These are phyloP conservation scores for Amia ocellicauda DNA, from an alignment of 2,113 vertebrate species.

Conservation along the genomic window DNA sequence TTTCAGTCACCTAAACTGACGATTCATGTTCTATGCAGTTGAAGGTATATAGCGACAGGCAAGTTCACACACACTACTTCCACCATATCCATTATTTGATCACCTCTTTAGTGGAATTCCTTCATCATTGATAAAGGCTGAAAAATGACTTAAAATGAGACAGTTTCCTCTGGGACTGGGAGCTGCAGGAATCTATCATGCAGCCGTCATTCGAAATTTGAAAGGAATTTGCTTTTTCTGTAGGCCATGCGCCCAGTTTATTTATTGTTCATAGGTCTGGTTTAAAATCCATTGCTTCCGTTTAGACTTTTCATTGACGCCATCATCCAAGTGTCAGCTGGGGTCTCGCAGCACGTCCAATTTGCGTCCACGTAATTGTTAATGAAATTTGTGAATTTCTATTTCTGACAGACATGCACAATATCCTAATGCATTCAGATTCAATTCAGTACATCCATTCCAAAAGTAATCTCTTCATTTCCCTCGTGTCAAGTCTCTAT, in stretches of 20 bases:
- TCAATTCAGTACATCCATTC: slow-evolving; percentile 32
- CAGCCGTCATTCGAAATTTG: slow-evolving; percentile 17
- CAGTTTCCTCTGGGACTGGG: slow-evolving; percentile 13
- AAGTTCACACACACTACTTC: not conserved
- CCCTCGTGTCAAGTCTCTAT: slow-evolving; percentile 29
- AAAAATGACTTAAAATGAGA: slow-evolving; percentile 10
- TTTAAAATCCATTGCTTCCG: not conserved
- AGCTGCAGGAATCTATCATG: slow-evolving; percentile 17
- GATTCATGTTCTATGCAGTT: too few species aligned
- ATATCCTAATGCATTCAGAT: slow-evolving; percentile 25
- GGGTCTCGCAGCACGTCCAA: slow-evolving; percentile 39
- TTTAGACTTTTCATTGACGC: slow-evolving; percentile 14
- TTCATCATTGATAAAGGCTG: slow-evolving; percentile 1
- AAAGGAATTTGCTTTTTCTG: not conserved
- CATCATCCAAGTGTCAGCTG: slow-evolving; percentile 25
- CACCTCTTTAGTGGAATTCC: not conserved
- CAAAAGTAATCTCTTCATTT: slow-evolving; percentile 34
- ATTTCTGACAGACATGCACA: slow-evolving; percentile 32
- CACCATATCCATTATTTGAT: not conserved
- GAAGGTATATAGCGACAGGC: not conserved
- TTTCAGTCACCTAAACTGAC: too few species aligned
- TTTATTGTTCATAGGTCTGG: not conserved
- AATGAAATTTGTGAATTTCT: not conserved
- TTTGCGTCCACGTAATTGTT: slow-evolving; percentile 25
- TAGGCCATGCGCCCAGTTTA: not conserved